Evolutionary conservation across 2,888 invertebrate species (phyloP).

Genomic region (Cabera pusaria): DNA sequence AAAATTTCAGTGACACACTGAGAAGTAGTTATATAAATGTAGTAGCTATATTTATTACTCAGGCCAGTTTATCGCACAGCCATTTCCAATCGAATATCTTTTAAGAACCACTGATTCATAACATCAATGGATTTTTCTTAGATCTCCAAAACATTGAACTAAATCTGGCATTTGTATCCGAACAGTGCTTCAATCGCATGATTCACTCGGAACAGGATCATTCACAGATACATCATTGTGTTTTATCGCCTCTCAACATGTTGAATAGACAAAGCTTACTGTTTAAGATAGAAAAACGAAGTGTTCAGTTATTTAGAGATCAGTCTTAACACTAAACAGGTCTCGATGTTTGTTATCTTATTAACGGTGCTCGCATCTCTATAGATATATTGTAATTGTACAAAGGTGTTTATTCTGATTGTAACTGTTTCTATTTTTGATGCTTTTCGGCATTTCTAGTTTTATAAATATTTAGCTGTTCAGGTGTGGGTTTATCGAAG

Average conservation of each 20-base stretch:
- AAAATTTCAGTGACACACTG: too few species aligned
- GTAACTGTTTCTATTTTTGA: slow-evolving; percentile 30
- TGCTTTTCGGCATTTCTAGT: slow-evolving; percentile 34
- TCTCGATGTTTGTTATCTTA: slow-evolving; percentile 28
- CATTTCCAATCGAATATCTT: too few species aligned
- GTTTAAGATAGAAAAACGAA: slow-evolving; percentile 58
- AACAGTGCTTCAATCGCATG: slow-evolving; percentile 18
- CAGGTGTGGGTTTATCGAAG: slow-evolving; percentile 49
- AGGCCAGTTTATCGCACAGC: too few species aligned
- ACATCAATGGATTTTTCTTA: slow-evolving; percentile 16
- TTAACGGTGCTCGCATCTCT: slow-evolving; percentile 19
- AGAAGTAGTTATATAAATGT: too few species aligned
- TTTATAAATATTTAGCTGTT: slow-evolving; percentile 70
- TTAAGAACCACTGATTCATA: too few species aligned
- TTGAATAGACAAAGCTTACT: slow-evolving; percentile 71
- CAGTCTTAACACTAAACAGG: slow-evolving; percentile 25
- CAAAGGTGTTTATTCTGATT: slow-evolving; percentile 21
- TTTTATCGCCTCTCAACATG: slow-evolving; percentile 48
- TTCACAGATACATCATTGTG: slow-evolving; percentile 32
- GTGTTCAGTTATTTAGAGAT: slow-evolving; percentile 52
- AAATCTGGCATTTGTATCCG: slow-evolving; percentile 7
- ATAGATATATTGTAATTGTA: slow-evolving; percentile 15
- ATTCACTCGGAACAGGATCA: slow-evolving; percentile 26
- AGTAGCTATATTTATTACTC: too few species aligned
- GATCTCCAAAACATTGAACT: slow-evolving; percentile 3